Evolutionary conservation across 1,140 invertebrate species (phyloP).

Genomic region (Choristoneura fumiferana): DNA sequence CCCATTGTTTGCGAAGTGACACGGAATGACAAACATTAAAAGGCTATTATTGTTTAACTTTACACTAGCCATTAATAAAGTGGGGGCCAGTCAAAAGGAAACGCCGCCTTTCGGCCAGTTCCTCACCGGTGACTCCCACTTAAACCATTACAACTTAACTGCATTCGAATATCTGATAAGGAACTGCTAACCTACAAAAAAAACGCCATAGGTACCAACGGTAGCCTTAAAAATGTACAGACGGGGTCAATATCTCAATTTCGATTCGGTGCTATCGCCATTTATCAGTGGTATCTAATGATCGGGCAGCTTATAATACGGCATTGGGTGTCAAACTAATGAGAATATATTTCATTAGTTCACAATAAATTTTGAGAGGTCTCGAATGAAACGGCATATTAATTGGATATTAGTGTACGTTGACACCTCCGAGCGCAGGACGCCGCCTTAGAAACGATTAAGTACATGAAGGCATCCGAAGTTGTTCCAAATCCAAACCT

Average conservation of each 20-base stretch:
- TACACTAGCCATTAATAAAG: constrained; percentile 58
- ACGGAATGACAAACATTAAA: constrained; percentile 52
- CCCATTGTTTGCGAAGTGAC: constrained; percentile 39
- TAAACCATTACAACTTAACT: constrained; percentile 44
- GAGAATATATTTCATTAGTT: constrained; percentile 67
- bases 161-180: constrained; percentile 55
- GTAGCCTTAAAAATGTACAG: constrained; percentile 54
- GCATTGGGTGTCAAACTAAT: constrained; percentile 69
- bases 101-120: constrained; percentile 32
- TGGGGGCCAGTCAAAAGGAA: constrained; percentile 45
- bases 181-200: constrained; percentile 32
- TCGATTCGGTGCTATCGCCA: constrained; percentile 50
- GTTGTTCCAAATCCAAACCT: constrained; percentile 28
- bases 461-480: constrained; percentile 37
- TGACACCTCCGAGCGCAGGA: constrained; percentile 49
- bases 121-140: constrained; percentile 24
- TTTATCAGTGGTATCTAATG: constrained; percentile 65
- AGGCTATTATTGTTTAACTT: constrained; percentile 63
- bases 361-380: constrained; percentile 64
- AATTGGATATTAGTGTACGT: constrained; percentile 67
- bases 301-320: constrained; percentile 63
- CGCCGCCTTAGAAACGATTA: constrained; percentile 32
- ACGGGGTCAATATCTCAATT: constrained; percentile 62
- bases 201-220: constrained; percentile 35
- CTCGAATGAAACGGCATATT: constrained; percentile 65